These are phyloP conservation scores for Aromia moschata DNA, from an alignment of 2,888 invertebrate genomes.

Conservation along the genomic window DNA sequence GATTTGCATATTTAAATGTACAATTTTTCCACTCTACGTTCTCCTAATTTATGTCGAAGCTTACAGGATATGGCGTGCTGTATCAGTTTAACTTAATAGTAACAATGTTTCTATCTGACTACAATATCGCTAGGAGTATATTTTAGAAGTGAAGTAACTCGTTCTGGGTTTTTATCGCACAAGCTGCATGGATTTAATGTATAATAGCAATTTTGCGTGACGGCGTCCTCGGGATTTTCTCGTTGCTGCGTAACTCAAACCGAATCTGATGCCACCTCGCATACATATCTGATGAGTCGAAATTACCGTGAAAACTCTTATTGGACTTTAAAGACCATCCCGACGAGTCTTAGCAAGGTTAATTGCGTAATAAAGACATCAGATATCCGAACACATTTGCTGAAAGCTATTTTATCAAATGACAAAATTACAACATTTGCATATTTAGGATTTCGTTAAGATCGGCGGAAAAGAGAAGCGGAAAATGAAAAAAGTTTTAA, in stretches of 20 bases:
- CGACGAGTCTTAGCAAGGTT: constrained; percentile 1
- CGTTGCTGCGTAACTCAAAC: constrained; percentile 12
- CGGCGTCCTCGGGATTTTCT: background rate
- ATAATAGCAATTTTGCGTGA: constrained; percentile 6
- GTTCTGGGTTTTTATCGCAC: constrained; percentile 7
- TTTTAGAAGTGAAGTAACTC: constrained; percentile 3
- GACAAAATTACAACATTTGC: too few species aligned
- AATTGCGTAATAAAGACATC: background rate
- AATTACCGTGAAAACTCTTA: constrained; percentile 3
- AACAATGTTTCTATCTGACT: background rate
- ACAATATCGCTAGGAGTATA: background rate
- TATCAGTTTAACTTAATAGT: constrained; percentile 1
- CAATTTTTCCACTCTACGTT: background rate
- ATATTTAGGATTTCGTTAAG: too few species aligned
- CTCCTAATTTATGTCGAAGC: background rate
- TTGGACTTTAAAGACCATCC: background rate
- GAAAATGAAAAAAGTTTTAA: too few species aligned
- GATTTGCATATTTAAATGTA: too few species aligned
- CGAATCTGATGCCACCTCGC: background rate
- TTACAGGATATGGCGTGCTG: background rate
- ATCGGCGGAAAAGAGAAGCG: too few species aligned
- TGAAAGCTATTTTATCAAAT: too few species aligned
- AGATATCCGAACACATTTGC: too few species aligned
- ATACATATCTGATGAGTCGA: constrained; percentile 1
- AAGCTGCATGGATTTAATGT: background rate